Conservation (phyloP, 2,888 invertebrate species). For the Taenaris catops region DNA sequence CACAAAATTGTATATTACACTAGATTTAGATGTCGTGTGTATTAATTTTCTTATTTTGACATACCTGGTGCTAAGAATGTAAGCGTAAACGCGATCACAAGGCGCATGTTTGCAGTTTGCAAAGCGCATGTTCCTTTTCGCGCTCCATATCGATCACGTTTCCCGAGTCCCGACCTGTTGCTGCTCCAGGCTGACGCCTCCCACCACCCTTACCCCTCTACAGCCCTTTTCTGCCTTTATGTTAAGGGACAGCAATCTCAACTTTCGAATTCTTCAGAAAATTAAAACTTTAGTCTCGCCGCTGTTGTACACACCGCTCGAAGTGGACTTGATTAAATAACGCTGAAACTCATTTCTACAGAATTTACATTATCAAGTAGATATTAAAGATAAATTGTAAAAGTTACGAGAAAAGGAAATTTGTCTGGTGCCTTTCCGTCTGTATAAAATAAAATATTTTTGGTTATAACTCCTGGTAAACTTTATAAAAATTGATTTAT, state of each 20-base stretch:
- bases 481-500: too few species aligned
- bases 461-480: too few species aligned
- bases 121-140: slow-evolving; percentile 60
- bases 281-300: slow-evolving; percentile 50
- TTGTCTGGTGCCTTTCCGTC: too few species aligned
- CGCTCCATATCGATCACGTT: slow-evolving; percentile 73
- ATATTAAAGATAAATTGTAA: slow-evolving; percentile 2
- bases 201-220: slow-evolving; percentile 30
- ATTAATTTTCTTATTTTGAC: slow-evolving; percentile 41
- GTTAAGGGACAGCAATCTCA: slow-evolving; percentile 66
- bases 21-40: background rate
- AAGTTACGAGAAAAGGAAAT: too few species aligned
- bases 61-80: slow-evolving; percentile 59
- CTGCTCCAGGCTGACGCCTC: slow-evolving; percentile 47
- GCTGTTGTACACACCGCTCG: slow-evolving; percentile 18
- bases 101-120: slow-evolving; percentile 55
- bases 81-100: slow-evolving; percentile 58
- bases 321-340: slow-evolving; percentile 25
- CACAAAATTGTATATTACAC: too few species aligned
- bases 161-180: slow-evolving; percentile 66
- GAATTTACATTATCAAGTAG: slow-evolving; percentile 10
- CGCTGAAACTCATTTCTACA: slow-evolving; percentile 19
- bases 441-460: too few species aligned
- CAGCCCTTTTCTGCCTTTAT: slow-evolving; percentile 47
- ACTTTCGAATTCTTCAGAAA: slow-evolving; percentile 64